Evolutionary conservation across 2,113 vertebrate species (phyloP), one percentile per base, ranked within the genome.

Genomic region (Hassar affinis): DNA sequence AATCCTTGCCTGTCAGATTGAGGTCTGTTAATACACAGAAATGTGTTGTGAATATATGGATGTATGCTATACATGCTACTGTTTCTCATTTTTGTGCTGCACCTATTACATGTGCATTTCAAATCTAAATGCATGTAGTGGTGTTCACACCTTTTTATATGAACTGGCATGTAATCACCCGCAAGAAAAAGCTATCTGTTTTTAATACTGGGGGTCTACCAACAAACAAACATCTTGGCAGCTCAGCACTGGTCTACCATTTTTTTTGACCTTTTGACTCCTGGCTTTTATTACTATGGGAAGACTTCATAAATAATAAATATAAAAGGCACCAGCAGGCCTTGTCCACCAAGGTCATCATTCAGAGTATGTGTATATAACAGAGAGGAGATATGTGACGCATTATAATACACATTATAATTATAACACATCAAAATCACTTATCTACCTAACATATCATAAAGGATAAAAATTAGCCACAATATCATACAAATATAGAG

Each of bases 161-260:
- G 18, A 77, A 47, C 14, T 57, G 22, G 52, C 20, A 66, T 66
- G 30, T 51, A 56, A 71, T 82, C n/a, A 59, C n/a, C 11, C 69
- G 14, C 17, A 78, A 59, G 20, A 83, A 64, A 51, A 72, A 56
- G 7, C 11, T 0, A 6, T 33, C 12, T 57, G 42, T 18, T 71
- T n/a, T 47, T 78, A 22, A 59, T 61, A 52, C 49, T 8, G 7
- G 12, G 6, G 33, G 30, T 64, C 27, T 38, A 51, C 49, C 57
- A 54, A 59, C 71, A 78, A 25, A 6, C 78, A 72, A 22, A 59
- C 76, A 12, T 27, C 27, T 72, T 76, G 52, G 52, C 59, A 83
- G 59, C 22, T 51, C 15, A 14, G 30, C 1, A 56, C 17, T 52
- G 56, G 45, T 42, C 4, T 42, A 42, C 33, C 45, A 54, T 66